A percentile compares a stretch with the other conserved stretches of the same genome.
Conservation (phyloP, 2,888 invertebrate genomes). For the Melanophora roralis region DNA sequence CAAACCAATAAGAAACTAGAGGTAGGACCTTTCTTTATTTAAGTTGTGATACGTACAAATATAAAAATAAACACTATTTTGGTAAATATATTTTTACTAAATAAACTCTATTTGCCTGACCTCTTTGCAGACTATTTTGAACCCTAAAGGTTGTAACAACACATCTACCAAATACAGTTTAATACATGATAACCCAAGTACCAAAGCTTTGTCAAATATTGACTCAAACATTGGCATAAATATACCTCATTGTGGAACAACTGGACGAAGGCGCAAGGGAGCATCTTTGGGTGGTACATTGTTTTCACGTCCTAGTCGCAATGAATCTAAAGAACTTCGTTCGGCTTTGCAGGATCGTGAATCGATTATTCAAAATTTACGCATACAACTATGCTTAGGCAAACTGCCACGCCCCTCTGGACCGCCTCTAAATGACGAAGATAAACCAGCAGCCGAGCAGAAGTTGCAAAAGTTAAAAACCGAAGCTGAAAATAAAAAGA, state of each 20-base stretch:
- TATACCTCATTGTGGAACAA: constrained; percentile 72
- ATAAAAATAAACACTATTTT: too few relatives aligned
- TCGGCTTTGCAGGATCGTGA: constrained; percentile 88
- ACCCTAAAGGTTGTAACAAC: constrained; percentile 73
- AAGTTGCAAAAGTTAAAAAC: constrained; percentile 80
- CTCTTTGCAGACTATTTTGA: constrained; percentile 76
- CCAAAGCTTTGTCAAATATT: constrained; percentile 48
- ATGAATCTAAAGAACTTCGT: constrained; percentile 81
- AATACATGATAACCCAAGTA: constrained; percentile 64
- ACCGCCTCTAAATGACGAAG: constrained; percentile 79
- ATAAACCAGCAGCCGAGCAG: constrained; percentile 80
- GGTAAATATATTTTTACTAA: neutral
- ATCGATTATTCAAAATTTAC: constrained; percentile 85
- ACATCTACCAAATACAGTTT: constrained; percentile 70
- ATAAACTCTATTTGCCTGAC: constrained; percentile 45
- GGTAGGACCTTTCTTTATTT: too few relatives aligned
- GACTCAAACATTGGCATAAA: constrained; percentile 81
- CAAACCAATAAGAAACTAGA: too few relatives aligned
- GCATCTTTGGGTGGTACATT: constrained; percentile 73
- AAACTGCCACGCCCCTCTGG: constrained; percentile 76
- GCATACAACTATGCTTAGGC: constrained; percentile 75
- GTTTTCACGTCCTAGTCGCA: constrained; percentile 66
- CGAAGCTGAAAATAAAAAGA: constrained; percentile 87
- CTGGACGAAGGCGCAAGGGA: constrained; percentile 79
- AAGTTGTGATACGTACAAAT: too few relatives aligned